A percentile compares a stretch with the other conserved stretches of the same genome.
These are phyloP conservation scores for Spatulosminthurus flaviceps DNA, from an alignment of 2,888 invertebrate genomes.

Conservation along the genomic window DNA sequence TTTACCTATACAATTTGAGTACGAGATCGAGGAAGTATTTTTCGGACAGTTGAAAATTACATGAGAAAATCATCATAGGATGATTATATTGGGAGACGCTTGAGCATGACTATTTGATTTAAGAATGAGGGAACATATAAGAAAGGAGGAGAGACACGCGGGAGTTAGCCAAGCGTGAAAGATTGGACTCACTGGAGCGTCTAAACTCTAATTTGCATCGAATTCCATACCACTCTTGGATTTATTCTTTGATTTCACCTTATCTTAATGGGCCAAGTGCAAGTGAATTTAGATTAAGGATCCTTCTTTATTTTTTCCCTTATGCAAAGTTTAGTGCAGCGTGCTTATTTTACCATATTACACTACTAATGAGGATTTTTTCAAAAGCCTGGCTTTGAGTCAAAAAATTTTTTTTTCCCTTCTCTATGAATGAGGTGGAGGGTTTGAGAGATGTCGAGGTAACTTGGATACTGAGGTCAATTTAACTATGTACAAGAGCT, in stretches of 20 bases:
- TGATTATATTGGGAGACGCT: constrained; percentile 24
- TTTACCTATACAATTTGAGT: too few relatives aligned
- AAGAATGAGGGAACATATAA: constrained; percentile 48
- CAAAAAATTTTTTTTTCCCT: too few relatives aligned
- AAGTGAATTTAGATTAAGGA: constrained; percentile 44
- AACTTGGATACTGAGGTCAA: constrained; percentile 58
- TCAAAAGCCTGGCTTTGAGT: constrained; percentile 31
- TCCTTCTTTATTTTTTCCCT: neutral
- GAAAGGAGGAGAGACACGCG: constrained; percentile 53
- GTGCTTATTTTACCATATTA: constrained; percentile 13
- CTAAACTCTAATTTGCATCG: constrained; percentile 56
- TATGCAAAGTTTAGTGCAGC: neutral
- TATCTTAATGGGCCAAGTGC: constrained; percentile 60
- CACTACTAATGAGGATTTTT: neutral
- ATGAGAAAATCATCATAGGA: neutral
- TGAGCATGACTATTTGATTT: constrained; percentile 39
- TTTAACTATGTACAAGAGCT: too few relatives aligned
- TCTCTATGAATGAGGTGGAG: constrained; percentile 35
- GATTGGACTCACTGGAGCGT: constrained; percentile 55
- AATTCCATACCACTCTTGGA: constrained; percentile 57
- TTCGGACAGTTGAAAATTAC: neutral
- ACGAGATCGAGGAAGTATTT: constrained; percentile 18
- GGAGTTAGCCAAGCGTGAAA: constrained; percentile 46
- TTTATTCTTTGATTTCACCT: constrained; percentile 48
- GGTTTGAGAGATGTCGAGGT: constrained; percentile 47